Conservation (phyloP, 2,888 invertebrate genomes). For the Tenthredo livida region DNA sequence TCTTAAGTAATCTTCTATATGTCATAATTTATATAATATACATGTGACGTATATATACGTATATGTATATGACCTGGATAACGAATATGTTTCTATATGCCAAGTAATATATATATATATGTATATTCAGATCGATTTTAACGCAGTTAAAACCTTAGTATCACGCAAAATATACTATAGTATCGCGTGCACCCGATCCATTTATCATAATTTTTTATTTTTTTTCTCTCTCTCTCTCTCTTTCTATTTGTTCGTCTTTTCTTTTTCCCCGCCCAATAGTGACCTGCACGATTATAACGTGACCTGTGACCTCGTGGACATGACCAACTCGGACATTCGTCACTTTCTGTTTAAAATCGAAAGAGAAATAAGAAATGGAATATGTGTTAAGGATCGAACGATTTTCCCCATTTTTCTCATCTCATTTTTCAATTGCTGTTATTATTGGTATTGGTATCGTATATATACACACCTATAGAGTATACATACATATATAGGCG, state of each 20-base stretch:
- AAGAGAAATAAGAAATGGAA: background rate
- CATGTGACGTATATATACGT: background rate
- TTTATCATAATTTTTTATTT: background rate
- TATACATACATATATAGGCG: background rate
- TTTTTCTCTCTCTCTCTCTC: no score
- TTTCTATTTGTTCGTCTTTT: no score
- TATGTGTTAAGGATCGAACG: background rate
- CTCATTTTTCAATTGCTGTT: background rate
- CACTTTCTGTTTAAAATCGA: background rate
- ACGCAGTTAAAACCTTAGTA: background rate
- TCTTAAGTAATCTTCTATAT: no score
- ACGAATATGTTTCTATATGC: background rate
- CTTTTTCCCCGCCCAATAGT: background rate
- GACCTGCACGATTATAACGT: background rate
- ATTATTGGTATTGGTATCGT: background rate
- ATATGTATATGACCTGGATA: background rate
- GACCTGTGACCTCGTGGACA: background rate
- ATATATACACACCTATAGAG: background rate
- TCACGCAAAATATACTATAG: background rate
- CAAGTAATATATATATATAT: no score
- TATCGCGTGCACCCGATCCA: background rate
- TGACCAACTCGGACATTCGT: background rate
- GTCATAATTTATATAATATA: no score
- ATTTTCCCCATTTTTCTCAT: background rate
- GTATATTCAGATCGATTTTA: constrained; percentile 3